Conservation (phyloP, 1,140 invertebrate genomes). For the Archegozetes longisetosus region DNA sequence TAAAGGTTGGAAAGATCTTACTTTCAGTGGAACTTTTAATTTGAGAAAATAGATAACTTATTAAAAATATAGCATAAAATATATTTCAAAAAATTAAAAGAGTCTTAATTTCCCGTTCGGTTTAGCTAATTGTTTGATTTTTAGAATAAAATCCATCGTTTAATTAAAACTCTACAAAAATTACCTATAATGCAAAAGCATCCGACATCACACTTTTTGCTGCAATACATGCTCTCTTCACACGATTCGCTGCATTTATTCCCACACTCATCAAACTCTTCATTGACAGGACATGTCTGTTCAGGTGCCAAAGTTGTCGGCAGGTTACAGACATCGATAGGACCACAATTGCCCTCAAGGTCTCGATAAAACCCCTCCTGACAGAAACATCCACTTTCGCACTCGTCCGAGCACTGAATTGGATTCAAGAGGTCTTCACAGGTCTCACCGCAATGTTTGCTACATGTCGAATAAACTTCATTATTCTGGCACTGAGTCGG, state of each 20-base stretch:
- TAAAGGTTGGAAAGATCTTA: no score
- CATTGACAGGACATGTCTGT: neutral
- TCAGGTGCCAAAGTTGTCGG: no score
- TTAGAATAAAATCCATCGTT: no score
- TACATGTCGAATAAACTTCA: neutral
- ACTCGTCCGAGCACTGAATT: neutral
- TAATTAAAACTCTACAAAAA: no score
- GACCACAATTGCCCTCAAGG: neutral
- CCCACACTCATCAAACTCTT: neutral
- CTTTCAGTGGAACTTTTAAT: no score
- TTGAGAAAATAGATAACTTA: no score
- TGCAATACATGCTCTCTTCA: neutral
- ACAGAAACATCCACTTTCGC: constrained; percentile 13
- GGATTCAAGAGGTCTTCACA: neutral
- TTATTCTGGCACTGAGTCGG: neutral
- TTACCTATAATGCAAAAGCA: constrained; percentile 7
- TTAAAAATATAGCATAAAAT: no score
- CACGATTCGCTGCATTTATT: neutral
- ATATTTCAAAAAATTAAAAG: no score
- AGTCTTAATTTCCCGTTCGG: no score
- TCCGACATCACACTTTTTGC: neutral
- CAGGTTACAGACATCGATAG: neutral
- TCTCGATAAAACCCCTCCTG: constrained; percentile 11
- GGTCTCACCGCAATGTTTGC: neutral
- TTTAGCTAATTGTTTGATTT: no score